phyloP scores from a whole-genome alignment of 92 coral and sea anemone genomes.

The Zoanthus gigantus region DNA sequence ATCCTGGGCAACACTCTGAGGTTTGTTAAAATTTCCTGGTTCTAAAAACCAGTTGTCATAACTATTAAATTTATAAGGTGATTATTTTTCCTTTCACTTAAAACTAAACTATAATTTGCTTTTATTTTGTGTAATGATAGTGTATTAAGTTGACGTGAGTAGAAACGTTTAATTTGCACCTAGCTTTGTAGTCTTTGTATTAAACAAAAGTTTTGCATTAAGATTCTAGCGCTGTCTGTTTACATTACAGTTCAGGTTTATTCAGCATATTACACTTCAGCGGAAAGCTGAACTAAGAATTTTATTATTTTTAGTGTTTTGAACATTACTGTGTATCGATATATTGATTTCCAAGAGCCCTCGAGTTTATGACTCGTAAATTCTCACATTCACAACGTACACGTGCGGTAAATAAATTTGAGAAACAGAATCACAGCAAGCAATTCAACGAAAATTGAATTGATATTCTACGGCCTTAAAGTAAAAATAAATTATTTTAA shows the following conservation, averaged over 20 bases:
- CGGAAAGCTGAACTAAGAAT: neutral
- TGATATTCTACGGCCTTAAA: no score
- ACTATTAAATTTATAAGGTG: neutral
- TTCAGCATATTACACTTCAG: neutral
- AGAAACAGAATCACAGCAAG: no score
- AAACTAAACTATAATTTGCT: neutral
- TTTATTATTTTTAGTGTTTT: slow-evolving; percentile 21
- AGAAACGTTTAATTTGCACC: no score
- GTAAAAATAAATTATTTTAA: no score
- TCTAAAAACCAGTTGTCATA: neutral
- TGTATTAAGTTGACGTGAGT: neutral
- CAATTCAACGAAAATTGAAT: no score
- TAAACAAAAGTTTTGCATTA: no score
- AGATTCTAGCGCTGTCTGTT: no score
- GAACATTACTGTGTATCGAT: neutral
- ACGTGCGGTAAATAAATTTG: no score
- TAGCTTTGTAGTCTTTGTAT: no score
- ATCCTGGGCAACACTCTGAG: slow-evolving; percentile 99
- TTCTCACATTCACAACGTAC: no score
- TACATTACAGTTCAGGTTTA: neutral
- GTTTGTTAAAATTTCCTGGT: slow-evolving; percentile 45
- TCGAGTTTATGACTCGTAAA: no score
- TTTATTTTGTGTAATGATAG: neutral
- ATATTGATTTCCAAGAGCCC: no score
- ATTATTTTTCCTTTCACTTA: neutral